phyloP scores from a whole-genome alignment of 2,888 invertebrate genomes.

The Nomada flava region DNA sequence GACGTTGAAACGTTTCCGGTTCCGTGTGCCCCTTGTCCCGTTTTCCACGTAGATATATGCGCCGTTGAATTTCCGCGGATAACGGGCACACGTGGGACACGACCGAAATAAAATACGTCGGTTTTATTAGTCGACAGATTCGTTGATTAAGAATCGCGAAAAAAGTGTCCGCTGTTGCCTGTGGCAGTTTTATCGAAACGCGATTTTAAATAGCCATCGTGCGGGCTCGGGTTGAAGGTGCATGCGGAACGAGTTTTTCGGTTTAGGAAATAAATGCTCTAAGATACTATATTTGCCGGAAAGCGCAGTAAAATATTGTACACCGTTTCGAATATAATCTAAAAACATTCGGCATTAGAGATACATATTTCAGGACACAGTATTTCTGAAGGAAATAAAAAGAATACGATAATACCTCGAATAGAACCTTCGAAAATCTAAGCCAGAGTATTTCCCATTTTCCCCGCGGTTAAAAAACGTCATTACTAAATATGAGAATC shows the following conservation, averaged over 20 bases:
- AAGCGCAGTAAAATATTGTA: too few relatives aligned
- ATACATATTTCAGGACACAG: too few relatives aligned
- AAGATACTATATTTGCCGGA: too few relatives aligned
- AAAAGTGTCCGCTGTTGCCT: neutral
- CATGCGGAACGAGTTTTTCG: neutral
- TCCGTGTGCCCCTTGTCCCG: neutral
- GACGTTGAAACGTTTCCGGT: constrained; percentile 11
- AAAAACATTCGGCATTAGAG: too few relatives aligned
- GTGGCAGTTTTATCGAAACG: constrained; percentile 4
- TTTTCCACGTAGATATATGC: neutral
- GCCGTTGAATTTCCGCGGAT: neutral
- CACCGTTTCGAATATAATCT: too few relatives aligned
- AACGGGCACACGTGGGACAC: constrained; percentile 1
- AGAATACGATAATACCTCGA: too few relatives aligned
- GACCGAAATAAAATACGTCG: constrained; percentile 14
- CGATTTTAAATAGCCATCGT: constrained; percentile 14
- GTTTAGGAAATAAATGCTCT: too few relatives aligned
- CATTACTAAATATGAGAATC: too few relatives aligned
- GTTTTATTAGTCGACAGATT: constrained; percentile 24
- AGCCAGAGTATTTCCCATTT: too few relatives aligned
- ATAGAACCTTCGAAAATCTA: too few relatives aligned
- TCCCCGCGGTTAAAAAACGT: too few relatives aligned
- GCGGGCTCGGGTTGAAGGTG: neutral
- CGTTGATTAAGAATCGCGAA: constrained; percentile 24
- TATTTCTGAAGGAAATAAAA: too few relatives aligned